Evolutionary conservation across 2,888 invertebrate species (phyloP).

Genomic region (Noctua pronuba): DNA sequence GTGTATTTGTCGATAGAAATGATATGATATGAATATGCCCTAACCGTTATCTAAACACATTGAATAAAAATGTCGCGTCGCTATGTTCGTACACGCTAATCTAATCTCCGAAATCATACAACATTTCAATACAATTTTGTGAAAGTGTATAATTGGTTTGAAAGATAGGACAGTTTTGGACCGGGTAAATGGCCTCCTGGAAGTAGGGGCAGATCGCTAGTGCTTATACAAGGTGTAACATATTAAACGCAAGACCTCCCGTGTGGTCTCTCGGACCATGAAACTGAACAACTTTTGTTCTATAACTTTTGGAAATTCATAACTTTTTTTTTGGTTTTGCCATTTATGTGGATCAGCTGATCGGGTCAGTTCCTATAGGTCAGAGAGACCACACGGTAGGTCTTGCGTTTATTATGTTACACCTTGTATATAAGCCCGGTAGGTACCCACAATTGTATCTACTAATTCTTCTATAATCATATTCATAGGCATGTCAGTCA

Average conservation of each 20-base stretch:
- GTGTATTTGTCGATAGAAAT: too few species aligned
- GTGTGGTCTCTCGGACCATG: neutral
- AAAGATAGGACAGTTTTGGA: too few species aligned
- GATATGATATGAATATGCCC: too few species aligned
- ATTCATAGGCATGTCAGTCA: slow-evolving; percentile 29
- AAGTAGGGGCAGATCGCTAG: neutral
- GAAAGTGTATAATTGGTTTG: too few species aligned
- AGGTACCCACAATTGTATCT: neutral
- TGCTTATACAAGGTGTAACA: neutral
- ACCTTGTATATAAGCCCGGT: neutral
- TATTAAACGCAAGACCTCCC: neutral
- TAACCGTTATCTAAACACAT: too few species aligned
- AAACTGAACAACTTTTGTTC: neutral
- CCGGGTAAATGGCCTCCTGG: too few species aligned
- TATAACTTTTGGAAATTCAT: neutral
- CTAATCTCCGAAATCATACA: too few species aligned
- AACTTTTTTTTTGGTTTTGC: neutral
- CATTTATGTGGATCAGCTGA: neutral
- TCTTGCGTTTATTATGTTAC: neutral
- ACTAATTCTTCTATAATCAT: slow-evolving; percentile 13
- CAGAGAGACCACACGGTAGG: neutral
- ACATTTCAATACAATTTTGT: too few species aligned
- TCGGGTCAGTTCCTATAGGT: neutral
- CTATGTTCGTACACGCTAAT: too few species aligned
- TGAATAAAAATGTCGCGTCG: too few species aligned